These are phyloP conservation scores for Gryllus bimaculatus DNA, from an alignment of 1,140 invertebrate genomes.

Conservation along the genomic window DNA sequence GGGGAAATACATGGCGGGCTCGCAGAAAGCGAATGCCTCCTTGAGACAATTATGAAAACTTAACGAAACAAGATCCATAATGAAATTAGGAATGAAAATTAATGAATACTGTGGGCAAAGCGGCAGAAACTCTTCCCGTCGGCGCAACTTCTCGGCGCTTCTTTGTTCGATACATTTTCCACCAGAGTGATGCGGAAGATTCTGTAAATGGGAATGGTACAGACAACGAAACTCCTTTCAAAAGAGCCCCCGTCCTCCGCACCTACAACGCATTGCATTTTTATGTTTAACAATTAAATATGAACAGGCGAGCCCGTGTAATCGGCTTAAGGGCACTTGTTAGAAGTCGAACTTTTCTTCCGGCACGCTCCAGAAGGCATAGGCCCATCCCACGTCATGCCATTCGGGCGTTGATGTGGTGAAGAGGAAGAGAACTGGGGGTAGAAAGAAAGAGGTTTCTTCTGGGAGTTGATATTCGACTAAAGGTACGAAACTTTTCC, in stretches of 20 bases:
- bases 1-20: neutral
- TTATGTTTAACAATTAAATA: neutral
- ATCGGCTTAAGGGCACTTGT: neutral
- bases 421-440: too few species aligned
- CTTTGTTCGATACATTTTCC: too few species aligned
- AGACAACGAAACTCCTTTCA: neutral
- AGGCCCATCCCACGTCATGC: neutral
- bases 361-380: neutral
- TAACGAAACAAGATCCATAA: neutral
- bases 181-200: neutral
- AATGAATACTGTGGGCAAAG: neutral
- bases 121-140: neutral
- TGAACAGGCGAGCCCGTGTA: neutral
- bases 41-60: conserved; percentile 1
- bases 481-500: neutral
- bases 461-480: neutral
- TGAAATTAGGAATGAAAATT: conserved; percentile 2
- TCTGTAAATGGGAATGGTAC: neutral
- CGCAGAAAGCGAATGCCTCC: neutral
- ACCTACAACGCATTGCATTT: neutral
- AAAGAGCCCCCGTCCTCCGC: neutral
- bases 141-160: neutral
- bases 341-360: neutral
- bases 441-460: too few species aligned
- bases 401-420: too few species aligned